These are phyloP conservation scores for Pantherophis alleghaniensis DNA, from an alignment of 2,797 vertebrate species.

Conservation along the genomic window DNA sequence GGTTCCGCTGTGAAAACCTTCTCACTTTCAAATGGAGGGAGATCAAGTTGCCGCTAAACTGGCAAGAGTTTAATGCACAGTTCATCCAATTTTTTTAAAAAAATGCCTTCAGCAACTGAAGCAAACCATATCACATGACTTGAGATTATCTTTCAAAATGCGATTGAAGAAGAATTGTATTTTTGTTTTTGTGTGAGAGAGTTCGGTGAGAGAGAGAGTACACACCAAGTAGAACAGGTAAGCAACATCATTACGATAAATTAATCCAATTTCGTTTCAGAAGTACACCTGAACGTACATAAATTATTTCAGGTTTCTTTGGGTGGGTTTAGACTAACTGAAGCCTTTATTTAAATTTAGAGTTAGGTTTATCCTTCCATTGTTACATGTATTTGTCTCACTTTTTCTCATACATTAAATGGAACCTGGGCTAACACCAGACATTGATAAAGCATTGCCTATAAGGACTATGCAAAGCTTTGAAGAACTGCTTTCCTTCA, in stretches of 20 bases:
- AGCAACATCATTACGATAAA: neutral
- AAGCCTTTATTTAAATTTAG: neutral
- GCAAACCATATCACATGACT: slow-evolving; percentile 48
- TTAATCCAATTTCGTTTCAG: neutral
- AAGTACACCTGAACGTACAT: neutral
- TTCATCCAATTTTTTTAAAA: slow-evolving; percentile 16
- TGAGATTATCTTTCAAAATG: slow-evolving; percentile 17
- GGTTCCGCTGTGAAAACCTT: slow-evolving; percentile 44
- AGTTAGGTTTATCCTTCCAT: neutral
- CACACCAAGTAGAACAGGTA: neutral
- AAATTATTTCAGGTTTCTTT: neutral
- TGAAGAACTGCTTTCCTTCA: neutral
- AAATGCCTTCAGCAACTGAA: slow-evolving; percentile 48
- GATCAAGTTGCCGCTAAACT: slow-evolving; percentile 53
- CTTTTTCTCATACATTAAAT: neutral
- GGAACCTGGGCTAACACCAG: neutral
- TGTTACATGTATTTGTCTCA: neutral
- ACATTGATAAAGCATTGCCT: neutral
- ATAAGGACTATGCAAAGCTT: neutral
- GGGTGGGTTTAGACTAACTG: neutral
- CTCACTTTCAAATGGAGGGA: slow-evolving; percentile 36
- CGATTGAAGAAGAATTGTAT: slow-evolving; percentile 52
- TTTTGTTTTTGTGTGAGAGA: neutral
- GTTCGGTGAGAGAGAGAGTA: neutral
- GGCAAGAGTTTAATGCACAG: slow-evolving; percentile 55